Evolutionary conservation across 2,797 vertebrate genomes (phyloP).

Genomic region (Falco berigora): DNA sequence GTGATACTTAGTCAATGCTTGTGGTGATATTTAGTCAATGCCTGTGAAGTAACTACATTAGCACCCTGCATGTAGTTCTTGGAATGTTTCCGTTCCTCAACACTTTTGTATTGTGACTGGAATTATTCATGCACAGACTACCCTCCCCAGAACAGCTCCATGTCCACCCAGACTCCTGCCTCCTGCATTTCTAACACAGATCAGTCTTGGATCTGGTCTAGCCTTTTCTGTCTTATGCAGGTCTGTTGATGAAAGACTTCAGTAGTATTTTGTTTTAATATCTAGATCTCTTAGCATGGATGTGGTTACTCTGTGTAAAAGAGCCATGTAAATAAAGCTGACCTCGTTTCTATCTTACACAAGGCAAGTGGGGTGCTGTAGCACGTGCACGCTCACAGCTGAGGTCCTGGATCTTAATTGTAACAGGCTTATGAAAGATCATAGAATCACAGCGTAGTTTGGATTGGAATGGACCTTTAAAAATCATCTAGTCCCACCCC

Average conservation of each 20-base stretch:
- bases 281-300: background rate
- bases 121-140: background rate
- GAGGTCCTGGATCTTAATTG: background rate
- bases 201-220: background rate
- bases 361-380: background rate
- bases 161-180: background rate
- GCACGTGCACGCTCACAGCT: background rate
- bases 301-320: background rate
- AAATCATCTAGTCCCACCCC: background rate
- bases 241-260: background rate
- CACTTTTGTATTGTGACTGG: background rate
- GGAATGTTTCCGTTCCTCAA: background rate
- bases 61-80: background rate
- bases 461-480: background rate
- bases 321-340: background rate
- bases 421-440: background rate
- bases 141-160: background rate
- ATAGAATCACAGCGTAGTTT: background rate
- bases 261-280: background rate
- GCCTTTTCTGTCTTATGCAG: background rate
- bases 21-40: background rate
- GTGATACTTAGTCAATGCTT: background rate
- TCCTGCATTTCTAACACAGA: background rate
- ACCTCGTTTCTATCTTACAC: background rate
- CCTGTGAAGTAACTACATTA: background rate